A percentile compares a stretch with the other conserved stretches of the same genome.
These are phyloP conservation scores for Scleropages formosus DNA, from an alignment of 2,797 vertebrate species.

Conservation along the genomic window DNA sequence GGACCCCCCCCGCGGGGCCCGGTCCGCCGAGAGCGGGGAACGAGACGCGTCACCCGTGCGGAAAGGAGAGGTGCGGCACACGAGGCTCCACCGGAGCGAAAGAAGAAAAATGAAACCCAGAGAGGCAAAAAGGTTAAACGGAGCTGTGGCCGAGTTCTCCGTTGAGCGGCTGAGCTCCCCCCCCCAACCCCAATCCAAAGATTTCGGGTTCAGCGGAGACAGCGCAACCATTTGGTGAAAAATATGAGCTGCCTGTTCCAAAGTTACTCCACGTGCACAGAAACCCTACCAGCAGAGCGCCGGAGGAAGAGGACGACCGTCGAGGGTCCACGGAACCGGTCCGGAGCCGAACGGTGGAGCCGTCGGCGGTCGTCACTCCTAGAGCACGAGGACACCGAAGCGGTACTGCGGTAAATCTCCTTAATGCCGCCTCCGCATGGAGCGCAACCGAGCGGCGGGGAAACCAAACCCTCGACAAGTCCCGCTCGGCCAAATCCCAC, in stretches of 20 bases:
- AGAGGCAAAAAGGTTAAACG: conserved; percentile 53
- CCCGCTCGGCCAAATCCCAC: conserved; percentile 1
- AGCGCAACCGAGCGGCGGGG: not conserved
- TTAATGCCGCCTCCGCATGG: not conserved
- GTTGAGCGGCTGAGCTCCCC: not conserved
- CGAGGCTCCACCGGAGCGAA: no score
- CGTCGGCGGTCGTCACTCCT: not conserved
- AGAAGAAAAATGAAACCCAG: conserved; percentile 15
- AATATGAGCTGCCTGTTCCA: not conserved
- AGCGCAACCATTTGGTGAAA: not conserved
- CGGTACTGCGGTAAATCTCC: not conserved
- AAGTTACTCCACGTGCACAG: not conserved
- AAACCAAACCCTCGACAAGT: conserved; percentile 9
- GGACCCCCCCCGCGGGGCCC: no score
- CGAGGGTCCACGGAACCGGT: not conserved
- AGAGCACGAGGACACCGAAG: not conserved
- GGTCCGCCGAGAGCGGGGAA: no score
- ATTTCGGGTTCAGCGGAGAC: not conserved
- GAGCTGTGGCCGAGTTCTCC: conserved; percentile 34
- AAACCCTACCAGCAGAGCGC: not conserved
- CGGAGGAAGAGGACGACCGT: not conserved
- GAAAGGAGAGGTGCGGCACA: no score
- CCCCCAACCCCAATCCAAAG: not conserved
- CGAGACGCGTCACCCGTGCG: no score
- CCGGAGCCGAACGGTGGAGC: not conserved